Percentiles rank a stretch among this genome's conserved stretches.
These are phyloP conservation scores for Harpagoxenus sublaevis DNA, from an alignment of 2,888 invertebrate species.

Conservation along the genomic window DNA sequence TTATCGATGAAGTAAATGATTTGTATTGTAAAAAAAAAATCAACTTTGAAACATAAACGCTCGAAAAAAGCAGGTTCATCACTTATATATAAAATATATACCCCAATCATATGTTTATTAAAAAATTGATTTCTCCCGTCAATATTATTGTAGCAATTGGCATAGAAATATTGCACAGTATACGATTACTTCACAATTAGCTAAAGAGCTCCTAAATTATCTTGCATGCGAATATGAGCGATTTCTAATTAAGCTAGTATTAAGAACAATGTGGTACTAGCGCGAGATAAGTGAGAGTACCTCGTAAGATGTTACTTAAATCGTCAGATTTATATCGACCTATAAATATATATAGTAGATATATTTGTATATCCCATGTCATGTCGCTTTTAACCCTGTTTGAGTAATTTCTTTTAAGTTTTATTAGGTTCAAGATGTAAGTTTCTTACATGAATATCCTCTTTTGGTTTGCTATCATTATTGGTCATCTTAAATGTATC, in stretches of 20 bases:
- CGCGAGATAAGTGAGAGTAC: constrained; percentile 52
- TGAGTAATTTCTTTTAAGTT: constrained; percentile 44
- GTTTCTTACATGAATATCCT: constrained; percentile 28
- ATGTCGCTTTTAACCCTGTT: constrained; percentile 44
- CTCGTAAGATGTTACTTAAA: constrained; percentile 30
- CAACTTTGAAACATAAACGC: constrained; percentile 27
- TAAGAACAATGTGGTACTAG: constrained; percentile 70
- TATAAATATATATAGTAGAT: constrained; percentile 41
- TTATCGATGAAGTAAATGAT: constrained; percentile 28
- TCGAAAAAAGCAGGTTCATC: constrained; percentile 39
- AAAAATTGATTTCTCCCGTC: constrained; percentile 64
- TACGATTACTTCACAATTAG: constrained; percentile 49
- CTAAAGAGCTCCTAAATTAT: constrained; percentile 32
- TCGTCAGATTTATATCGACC: constrained; percentile 54
- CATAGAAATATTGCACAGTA: constrained; percentile 56
- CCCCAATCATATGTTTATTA: constrained; percentile 20
- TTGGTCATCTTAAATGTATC: constrained; percentile 48
- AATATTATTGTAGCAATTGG: constrained; percentile 48
- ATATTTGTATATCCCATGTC: constrained; percentile 49
- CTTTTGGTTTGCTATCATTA: constrained; percentile 48
- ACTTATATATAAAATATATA: constrained; percentile 19
- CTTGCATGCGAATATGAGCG: constrained; percentile 69
- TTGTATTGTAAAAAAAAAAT: constrained; percentile 57
- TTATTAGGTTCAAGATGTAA: constrained; percentile 26
- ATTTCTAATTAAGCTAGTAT: constrained; percentile 68